These are phyloP conservation scores for Gallinago media DNA, from an alignment of 2,113 vertebrate genomes.

Conservation along the genomic window DNA sequence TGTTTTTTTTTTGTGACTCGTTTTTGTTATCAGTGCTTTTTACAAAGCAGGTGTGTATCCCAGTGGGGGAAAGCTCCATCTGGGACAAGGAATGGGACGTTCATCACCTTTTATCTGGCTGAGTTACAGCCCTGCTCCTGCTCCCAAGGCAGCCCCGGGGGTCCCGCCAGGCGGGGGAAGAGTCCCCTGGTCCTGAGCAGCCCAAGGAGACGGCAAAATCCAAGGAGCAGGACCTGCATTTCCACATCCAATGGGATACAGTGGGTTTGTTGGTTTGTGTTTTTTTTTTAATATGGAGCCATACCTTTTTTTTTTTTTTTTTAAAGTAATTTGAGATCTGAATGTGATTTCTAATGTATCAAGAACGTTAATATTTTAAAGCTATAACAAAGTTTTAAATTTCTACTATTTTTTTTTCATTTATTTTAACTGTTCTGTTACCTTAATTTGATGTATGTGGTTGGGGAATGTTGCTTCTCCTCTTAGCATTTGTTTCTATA, in stretches of 20 bases:
- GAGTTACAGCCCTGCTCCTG: neutral
- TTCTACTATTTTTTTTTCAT: conserved; percentile 72
- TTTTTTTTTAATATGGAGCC: conserved; percentile 69
- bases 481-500: conserved; percentile 82
- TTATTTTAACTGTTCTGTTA: conserved; percentile 81
- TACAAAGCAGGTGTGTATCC: conserved; percentile 61
- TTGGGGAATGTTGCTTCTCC: conserved; percentile 77
- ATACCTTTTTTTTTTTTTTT: conserved; percentile 71
- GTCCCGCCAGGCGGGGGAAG: neutral
- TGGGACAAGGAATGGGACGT: neutral
- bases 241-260: conserved; percentile 71
- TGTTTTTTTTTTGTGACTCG: conserved; percentile 13
- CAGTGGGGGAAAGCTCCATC: neutral
- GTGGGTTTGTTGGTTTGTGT: conserved; percentile 50
- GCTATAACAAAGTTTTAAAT: conserved; percentile 81
- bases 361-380: conserved; percentile 80
- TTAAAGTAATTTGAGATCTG: conserved; percentile 75
- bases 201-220: neutral
- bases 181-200: neutral
- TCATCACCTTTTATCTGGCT: neutral
- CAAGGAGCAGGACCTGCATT: neutral
- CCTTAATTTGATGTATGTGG: conserved; percentile 78
- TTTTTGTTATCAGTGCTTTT: conserved; percentile 68
- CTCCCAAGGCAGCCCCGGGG: neutral
- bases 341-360: conserved; percentile 84